These are phyloP conservation scores for Orcinus orca DNA, from an alignment of 2,113 vertebrate species.

Conservation along the genomic window DNA sequence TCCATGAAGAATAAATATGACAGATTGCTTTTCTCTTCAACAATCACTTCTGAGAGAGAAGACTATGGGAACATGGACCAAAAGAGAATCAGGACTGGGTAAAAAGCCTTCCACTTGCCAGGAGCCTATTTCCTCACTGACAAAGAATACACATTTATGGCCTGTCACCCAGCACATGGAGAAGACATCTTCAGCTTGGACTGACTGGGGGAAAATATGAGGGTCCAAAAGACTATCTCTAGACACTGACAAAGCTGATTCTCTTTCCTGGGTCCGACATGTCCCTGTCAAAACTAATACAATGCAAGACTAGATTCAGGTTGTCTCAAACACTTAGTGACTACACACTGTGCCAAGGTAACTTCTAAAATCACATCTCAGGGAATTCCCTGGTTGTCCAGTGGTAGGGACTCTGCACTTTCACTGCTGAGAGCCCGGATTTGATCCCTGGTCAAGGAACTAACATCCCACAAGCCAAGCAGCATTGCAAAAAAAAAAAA, in stretches of 20 bases:
- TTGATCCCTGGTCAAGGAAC: too few relatives aligned
- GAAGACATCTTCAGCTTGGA: not conserved
- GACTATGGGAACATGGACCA: not conserved
- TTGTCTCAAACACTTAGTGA: not conserved
- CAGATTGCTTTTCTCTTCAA: not conserved
- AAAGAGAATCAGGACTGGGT: not conserved
- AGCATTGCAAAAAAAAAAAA: too few relatives aligned
- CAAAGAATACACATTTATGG: too few relatives aligned
- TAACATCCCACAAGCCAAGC: too few relatives aligned
- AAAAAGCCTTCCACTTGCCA: not conserved
- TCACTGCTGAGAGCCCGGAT: too few relatives aligned
- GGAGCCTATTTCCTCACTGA: not conserved
- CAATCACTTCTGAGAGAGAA: not conserved
- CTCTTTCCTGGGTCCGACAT: not conserved
- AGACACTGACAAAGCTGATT: not conserved
- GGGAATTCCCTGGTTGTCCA: too few relatives aligned
- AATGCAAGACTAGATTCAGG: not conserved
- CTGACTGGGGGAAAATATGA: not conserved
- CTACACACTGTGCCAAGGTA: not conserved
- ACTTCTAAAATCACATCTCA: not conserved
- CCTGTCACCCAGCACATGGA: not conserved
- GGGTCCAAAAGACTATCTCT: not conserved
- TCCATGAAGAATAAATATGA: slow-evolving; percentile 2
- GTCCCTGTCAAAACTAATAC: too few relatives aligned
- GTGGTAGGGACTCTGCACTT: too few relatives aligned